These are phyloP conservation scores for Alviniconcha strummeri DNA, from an alignment of 2,888 invertebrate genomes.

Conservation along the genomic window DNA sequence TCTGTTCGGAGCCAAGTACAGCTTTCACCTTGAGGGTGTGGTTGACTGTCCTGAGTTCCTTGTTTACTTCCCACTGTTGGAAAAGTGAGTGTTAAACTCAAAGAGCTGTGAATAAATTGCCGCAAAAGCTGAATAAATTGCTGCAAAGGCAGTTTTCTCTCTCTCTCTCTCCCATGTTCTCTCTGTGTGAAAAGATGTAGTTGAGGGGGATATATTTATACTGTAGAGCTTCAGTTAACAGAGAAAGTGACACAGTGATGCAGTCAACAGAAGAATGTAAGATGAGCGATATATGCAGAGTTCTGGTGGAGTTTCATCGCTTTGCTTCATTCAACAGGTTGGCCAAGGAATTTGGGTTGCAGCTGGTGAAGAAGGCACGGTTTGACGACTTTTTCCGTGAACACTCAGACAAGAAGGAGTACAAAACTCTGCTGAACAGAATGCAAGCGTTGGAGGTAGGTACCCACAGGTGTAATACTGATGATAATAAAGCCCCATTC, in stretches of 20 bases:
- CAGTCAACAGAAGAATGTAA: no score
- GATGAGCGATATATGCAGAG: no score
- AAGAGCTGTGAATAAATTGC: no score
- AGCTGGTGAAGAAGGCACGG: slow-evolving; percentile 74
- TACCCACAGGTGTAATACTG: neutral
- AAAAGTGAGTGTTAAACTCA: slow-evolving; percentile 59
- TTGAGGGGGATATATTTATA: no score
- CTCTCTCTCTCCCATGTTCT: neutral
- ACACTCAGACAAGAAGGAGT: slow-evolving; percentile 76
- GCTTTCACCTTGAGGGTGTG: slow-evolving; percentile 95
- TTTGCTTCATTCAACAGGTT: slow-evolving; percentile 69
- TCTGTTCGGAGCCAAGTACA: slow-evolving; percentile 95
- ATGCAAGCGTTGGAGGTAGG: slow-evolving; percentile 79
- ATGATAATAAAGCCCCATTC: neutral
- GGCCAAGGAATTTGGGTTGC: slow-evolving; percentile 76
- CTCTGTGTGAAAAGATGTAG: neutral
- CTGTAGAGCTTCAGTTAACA: no score
- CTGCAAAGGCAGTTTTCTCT: neutral
- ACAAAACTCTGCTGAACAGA: slow-evolving; percentile 80
- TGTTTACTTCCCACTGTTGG: slow-evolving; percentile 91
- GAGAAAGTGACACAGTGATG: no score
- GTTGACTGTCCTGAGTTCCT: slow-evolving; percentile 99
- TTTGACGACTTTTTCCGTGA: slow-evolving; percentile 88
- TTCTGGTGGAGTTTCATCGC: neutral
- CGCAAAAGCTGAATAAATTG: neutral